Base-by-base conservation (phyloP, 2,113 vertebrate species). In the Chaetops frenatus region DNA sequence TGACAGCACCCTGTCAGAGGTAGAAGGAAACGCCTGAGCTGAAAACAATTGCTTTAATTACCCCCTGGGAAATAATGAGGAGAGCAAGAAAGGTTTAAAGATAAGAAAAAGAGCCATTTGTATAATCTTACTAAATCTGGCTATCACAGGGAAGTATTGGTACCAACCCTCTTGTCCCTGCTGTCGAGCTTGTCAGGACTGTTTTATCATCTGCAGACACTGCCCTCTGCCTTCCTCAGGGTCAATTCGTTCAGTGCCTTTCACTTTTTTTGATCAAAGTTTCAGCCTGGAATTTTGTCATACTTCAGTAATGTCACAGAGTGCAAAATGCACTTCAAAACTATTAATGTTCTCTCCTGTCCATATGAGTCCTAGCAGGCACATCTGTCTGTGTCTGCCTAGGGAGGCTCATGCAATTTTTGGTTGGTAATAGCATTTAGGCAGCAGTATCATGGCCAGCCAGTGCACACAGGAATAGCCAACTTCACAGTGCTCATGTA, bases 1-100 rank as follows among this genome's bases (percentile, higher is more conserved):
- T 0, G 1, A 20, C 45, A n/a, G 36, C 28, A n/a, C 3, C n/a
- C 70, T 18, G 20, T 3, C 11, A 2, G 8, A 23, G 31, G 2
- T 2, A 24, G 40, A 48, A 51, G 25, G 56, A 73, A 88, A 51
- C 8, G 24, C 35, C 53, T 47, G 66, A 69, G 53, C 40, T 35
- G 71, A 76, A 89, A 40, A 14, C 6, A 25, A 58, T 11, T 7
- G 53, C 8, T 71, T 56, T 56, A 51, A 56, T 61, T 77, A 53
- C 22, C 19, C 25, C 2, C 9, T 45, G 51, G 38, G 51, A 92
- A 93, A 84, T 44, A 44, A 36, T 8, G 64, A 81, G 23, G 48
- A 42, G 42, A 66, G 60, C 29, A 56, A 56, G 53, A 79, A 51
- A 81, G 3, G 23, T 71, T 76, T 80, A 60, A 76, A 74, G 57